Conservation (phyloP, 2,113 vertebrate species). For the Pseudois nayaur region DNA sequence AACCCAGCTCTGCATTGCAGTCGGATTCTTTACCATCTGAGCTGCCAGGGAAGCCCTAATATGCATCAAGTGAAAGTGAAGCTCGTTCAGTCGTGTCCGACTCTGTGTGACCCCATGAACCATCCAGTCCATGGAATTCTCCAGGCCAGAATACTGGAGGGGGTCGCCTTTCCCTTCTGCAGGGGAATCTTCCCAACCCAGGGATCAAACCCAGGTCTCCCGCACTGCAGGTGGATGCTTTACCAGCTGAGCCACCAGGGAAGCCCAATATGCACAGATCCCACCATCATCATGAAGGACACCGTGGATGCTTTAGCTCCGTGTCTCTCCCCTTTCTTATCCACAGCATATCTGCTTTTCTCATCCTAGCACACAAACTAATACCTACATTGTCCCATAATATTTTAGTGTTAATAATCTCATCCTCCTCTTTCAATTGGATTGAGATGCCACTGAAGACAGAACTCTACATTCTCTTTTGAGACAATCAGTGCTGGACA, state of each 20-base stretch:
- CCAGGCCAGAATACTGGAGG: background rate
- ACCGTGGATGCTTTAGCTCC: background rate
- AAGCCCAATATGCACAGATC: background rate
- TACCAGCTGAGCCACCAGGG: background rate
- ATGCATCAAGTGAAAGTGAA: background rate
- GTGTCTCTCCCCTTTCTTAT: background rate
- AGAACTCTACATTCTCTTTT: background rate
- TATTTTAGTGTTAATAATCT: background rate
- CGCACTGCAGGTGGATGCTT: background rate
- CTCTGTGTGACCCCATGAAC: background rate
- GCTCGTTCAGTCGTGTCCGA: fast-evolving
- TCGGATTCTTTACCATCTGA: fast-evolving
- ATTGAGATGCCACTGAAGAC: background rate
- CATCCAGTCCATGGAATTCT: background rate
- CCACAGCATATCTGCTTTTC: background rate
- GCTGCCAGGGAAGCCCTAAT: background rate
- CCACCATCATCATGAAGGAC: background rate
- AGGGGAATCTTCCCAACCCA: background rate
- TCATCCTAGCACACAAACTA: background rate
- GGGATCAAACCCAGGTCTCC: background rate
- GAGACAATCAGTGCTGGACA: background rate
- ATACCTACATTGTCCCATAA: background rate
- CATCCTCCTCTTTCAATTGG: background rate
- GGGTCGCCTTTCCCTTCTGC: background rate
- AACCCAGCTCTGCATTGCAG: background rate